These are phyloP conservation scores for Xiphophorus hellerii DNA, from an alignment of 2,113 vertebrate genomes.

Conservation along the genomic window DNA sequence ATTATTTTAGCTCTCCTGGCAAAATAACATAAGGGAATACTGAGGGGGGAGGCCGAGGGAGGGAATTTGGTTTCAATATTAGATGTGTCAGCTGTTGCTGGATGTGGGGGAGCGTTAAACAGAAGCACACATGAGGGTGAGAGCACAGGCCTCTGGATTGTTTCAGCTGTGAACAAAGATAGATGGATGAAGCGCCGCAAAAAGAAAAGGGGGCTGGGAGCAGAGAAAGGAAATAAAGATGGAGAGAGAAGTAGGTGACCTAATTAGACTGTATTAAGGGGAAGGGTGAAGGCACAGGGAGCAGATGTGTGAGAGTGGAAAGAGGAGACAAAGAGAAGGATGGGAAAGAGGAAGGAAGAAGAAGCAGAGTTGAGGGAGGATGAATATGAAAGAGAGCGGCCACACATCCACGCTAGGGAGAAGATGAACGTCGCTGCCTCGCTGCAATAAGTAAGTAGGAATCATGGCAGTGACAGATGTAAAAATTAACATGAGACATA, in stretches of 20 bases:
- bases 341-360: neutral
- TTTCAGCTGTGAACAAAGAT: neutral
- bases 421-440: too few species aligned
- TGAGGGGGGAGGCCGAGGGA: slow-evolving; percentile 5
- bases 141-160: slow-evolving; percentile 15
- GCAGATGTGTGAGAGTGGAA: slow-evolving; percentile 25
- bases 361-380: neutral
- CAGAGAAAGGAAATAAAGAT: neutral
- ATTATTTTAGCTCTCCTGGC: slow-evolving; percentile 69
- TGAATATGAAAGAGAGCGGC: slow-evolving; percentile 26
- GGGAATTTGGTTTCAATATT: slow-evolving; percentile 57
- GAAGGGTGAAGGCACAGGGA: neutral
- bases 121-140: slow-evolving; percentile 36
- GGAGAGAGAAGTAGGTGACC: neutral
- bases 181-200: slow-evolving; percentile 6
- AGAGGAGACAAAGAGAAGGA: neutral
- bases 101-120: slow-evolving; percentile 53
- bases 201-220: slow-evolving; percentile 1
- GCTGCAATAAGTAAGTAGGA: too few species aligned
- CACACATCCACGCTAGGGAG: too few species aligned
- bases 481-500: too few species aligned
- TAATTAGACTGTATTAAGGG: neutral
- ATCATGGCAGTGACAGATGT: too few species aligned
- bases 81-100: slow-evolving; percentile 63
- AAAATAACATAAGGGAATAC: slow-evolving; percentile 50